Percentiles rank a stretch among this genome's conserved stretches.
These are phyloP conservation scores for Diglossa brunneiventris DNA, from an alignment of 2,113 vertebrate genomes.

Conservation along the genomic window DNA sequence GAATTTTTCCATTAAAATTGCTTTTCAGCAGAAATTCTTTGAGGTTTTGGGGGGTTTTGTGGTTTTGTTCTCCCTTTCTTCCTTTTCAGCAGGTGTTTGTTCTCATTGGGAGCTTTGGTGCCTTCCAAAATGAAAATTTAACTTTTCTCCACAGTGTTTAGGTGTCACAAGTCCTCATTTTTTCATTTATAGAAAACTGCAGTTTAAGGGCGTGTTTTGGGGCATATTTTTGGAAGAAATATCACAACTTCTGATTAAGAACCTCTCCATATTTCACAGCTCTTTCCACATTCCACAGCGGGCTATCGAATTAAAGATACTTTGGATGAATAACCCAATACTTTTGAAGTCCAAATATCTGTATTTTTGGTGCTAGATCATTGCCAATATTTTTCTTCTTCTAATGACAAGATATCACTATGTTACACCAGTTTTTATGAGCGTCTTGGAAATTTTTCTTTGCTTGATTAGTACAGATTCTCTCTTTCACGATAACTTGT, in stretches of 20 bases:
- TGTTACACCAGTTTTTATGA: background rate
- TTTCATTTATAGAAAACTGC: background rate
- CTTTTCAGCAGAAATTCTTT: background rate
- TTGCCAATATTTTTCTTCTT: background rate
- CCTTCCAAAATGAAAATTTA: background rate
- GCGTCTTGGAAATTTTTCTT: background rate
- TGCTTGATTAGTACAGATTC: background rate
- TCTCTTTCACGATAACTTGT: background rate
- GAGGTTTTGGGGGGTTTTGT: fast-evolving
- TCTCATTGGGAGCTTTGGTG: background rate
- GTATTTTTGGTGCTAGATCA: background rate
- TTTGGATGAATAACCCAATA: background rate
- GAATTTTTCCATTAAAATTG: background rate
- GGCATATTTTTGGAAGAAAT: background rate
- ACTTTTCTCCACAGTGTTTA: background rate
- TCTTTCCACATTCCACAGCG: background rate
- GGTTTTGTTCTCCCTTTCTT: background rate
- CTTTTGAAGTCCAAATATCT: background rate
- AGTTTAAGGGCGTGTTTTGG: background rate
- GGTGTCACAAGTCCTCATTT: background rate
- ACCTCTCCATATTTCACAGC: background rate
- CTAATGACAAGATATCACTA: background rate
- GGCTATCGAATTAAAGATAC: background rate
- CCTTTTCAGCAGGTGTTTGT: background rate
- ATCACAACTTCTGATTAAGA: background rate